Evolutionary conservation across 2,113 vertebrate genomes (phyloP).

Genomic region (Xiphias gladius): DNA sequence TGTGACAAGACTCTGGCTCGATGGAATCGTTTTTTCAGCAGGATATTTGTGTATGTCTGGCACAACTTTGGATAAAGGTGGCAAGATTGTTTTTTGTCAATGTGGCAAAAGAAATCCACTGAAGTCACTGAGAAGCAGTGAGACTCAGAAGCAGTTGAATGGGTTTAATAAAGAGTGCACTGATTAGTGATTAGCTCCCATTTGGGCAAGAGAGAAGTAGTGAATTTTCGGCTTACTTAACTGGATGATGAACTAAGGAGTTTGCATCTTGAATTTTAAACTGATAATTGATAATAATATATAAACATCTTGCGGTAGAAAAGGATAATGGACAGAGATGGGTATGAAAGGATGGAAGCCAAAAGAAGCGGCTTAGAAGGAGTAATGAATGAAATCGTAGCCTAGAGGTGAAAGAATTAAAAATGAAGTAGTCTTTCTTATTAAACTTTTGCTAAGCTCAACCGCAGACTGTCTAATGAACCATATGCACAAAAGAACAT

Average conservation of each 20-base stretch:
- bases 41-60: neutral
- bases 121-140: neutral
- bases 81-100: neutral
- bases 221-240: slow-evolving; percentile 49
- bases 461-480: slow-evolving; percentile 59
- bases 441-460: slow-evolving; percentile 63
- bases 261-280: slow-evolving; percentile 61
- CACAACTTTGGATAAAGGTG: neutral
- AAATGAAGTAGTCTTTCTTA: slow-evolving; percentile 64
- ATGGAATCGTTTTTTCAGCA: neutral
- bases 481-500: slow-evolving; percentile 48
- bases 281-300: no score
- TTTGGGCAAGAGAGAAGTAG: slow-evolving; percentile 42
- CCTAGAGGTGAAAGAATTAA: slow-evolving; percentile 67
- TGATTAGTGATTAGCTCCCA: slow-evolving; percentile 56
- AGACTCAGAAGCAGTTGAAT: slow-evolving; percentile 24
- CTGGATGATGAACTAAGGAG: slow-evolving; percentile 59
- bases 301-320: no score
- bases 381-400: slow-evolving; percentile 67
- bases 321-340: slow-evolving; percentile 45
- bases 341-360: slow-evolving; percentile 42
- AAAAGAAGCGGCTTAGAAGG: slow-evolving; percentile 52
- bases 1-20: neutral
- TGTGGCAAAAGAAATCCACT: slow-evolving; percentile 20
- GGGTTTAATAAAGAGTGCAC: slow-evolving; percentile 46